Evolutionary conservation across 2,113 vertebrate genomes (phyloP), one percentile per base, ranked within the genome.

Genomic region (Psilopsiagon aymara): DNA sequence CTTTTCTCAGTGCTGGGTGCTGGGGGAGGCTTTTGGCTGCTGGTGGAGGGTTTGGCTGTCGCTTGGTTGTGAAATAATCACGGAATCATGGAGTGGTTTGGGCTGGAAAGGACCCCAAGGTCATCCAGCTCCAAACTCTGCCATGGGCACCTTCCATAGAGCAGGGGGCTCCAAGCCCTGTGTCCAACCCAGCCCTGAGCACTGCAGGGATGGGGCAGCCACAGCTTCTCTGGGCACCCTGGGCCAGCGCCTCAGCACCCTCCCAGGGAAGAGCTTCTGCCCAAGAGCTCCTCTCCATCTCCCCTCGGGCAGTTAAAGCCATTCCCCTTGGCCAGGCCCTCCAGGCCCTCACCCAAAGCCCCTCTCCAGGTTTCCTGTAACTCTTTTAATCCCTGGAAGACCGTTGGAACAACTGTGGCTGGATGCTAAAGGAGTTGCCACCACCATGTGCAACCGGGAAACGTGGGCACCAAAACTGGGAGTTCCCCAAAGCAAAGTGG

Each of bases 391-490:
- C 55, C 9, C 55, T 23, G 33, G 33, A 59, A 59, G 33, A 7
- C 55, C n/a, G 17, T 55, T 21, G 23, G 33, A 59, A 59, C 20
- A 6, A 6, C 20, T 5, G 0, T 9, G 8, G 6, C 20, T 0
- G 10, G 41, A 19, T 28, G 28, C 43, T 51, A 4, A 4, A 31
- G 47, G 35, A 43, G 35, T 49, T 17, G 31, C 9, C 17, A 20
- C 16, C 49, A 14, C 17, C 41, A 1, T 11, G 5, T 53, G 41
- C 23, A 76, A 33, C 2, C 1, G 52, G 33, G 70, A 8, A 33
- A 17, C 10, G 0, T 0, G 12, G 8, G 39, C 55, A 20, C 43
- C 44, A 14, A 41, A 75, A 55, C 16, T 39, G 17, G 1, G 8
- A 16, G 4, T 27, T 82, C 49, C 53, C 33, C 11, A 12, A 43